Conservation (phyloP, 37 sponge, comb jelly and placozoan genomes). For the Ephydatia muelleri region DNA sequence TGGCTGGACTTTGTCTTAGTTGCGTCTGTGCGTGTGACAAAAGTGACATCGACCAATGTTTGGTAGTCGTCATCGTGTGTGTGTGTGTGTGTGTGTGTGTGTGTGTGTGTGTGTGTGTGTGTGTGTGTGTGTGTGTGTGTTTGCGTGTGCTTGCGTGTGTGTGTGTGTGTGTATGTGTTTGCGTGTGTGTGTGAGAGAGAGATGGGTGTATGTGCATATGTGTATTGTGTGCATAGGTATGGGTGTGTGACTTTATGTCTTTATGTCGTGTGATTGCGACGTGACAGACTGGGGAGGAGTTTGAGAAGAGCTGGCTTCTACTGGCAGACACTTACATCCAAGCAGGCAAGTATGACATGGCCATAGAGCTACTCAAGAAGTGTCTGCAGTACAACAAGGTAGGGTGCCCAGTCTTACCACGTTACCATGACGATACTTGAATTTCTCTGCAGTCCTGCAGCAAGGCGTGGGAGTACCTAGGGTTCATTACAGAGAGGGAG, state of each 20-base stretch:
- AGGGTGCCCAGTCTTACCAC: not conserved
- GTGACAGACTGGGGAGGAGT: slow-evolving; percentile 75
- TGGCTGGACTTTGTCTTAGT: not conserved
- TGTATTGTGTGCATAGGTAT: not conserved
- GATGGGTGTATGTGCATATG: not conserved
- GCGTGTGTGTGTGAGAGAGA: slow-evolving; percentile 8
- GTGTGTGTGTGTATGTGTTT: not conserved
- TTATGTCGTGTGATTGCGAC: not conserved
- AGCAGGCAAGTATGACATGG: slow-evolving; percentile 90
- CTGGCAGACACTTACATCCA: slow-evolving; percentile 96
- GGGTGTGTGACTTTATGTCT: not conserved
- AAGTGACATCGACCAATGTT: not conserved
- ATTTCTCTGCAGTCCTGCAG: slow-evolving; percentile 67
- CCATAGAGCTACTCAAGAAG: slow-evolving; percentile 87
- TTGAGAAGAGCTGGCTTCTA: slow-evolving; percentile 91
- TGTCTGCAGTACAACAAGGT: slow-evolving; percentile 81
- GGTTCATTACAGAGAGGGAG: slow-evolving; percentile 93
- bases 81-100: not conserved
- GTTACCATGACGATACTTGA: not conserved
- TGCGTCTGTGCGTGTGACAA: not conserved
- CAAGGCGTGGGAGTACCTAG: slow-evolving; percentile 95
- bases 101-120: not conserved
- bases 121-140: not conserved
- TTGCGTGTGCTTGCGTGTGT: slow-evolving; percentile 5
- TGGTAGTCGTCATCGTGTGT: no score